A percentile compares a stretch with the other conserved stretches of the same genome.
Conservation (phyloP, 2,888 invertebrate species). For the Tetragonisca angustula region DNA sequence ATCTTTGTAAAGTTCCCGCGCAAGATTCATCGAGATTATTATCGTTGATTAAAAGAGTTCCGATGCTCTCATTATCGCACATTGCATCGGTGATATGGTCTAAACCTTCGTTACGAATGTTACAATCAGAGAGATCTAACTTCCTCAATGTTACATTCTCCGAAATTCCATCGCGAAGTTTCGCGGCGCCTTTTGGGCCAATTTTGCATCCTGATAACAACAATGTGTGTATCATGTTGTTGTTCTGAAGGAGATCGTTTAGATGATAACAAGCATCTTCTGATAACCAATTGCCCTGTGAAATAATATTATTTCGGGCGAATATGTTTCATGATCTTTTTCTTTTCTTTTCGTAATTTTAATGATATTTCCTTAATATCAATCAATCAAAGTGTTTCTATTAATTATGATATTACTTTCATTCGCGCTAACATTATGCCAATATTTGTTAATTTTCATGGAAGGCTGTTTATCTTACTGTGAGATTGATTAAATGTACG, state of each 20-base stretch:
- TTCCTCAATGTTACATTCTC: constrained; percentile 77
- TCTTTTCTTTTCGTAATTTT: neutral
- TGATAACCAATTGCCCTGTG: constrained; percentile 83
- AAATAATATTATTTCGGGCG: neutral
- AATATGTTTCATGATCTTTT: neutral
- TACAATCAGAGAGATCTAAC: constrained; percentile 84
- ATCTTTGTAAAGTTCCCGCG: constrained; percentile 79
- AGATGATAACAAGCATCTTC: constrained; percentile 81
- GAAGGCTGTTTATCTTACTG: constrained; percentile 63
- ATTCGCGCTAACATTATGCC: neutral
- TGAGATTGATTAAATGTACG: constrained; percentile 74
- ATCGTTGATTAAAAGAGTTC: constrained; percentile 84
- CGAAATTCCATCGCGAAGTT: constrained; percentile 80
- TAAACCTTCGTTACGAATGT: constrained; percentile 84
- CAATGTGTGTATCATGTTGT: constrained; percentile 78
- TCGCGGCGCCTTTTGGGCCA: constrained; percentile 81
- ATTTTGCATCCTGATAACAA: constrained; percentile 84
- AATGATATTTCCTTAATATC: neutral
- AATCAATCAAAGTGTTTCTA: neutral
- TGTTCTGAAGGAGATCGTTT: constrained; percentile 81
- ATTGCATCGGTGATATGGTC: constrained; percentile 78
- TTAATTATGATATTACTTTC: neutral
- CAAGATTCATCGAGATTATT: constrained; percentile 85
- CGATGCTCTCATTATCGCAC: constrained; percentile 78
- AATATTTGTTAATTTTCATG: neutral